A percentile compares a stretch with the other conserved stretches of the same genome.
Conservation (phyloP, 2,113 vertebrate genomes). For the Thalassoma bifasciatum region DNA sequence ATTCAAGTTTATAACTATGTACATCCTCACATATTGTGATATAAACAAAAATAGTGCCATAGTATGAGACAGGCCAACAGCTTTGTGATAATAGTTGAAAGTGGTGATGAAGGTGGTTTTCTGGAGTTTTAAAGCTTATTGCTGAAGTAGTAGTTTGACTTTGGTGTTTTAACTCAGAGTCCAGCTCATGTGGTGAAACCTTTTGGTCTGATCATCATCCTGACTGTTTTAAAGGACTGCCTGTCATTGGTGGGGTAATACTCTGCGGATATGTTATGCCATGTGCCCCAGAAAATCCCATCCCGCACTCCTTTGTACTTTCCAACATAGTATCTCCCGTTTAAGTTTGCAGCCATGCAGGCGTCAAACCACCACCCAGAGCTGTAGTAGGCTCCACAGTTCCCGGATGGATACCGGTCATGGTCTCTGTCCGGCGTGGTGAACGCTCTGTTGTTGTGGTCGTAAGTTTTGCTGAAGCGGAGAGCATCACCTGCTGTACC, state of each 20-base stretch:
- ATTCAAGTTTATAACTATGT: conserved; percentile 40
- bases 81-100: conserved; percentile 31
- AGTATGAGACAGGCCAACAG: conserved; percentile 49
- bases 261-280: conserved; percentile 85
- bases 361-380: conserved; percentile 99
- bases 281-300: conserved; percentile 98
- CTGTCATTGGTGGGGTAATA: conserved; percentile 85
- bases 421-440: conserved; percentile 94
- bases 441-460: conserved; percentile 92
- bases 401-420: conserved; percentile 91
- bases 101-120: conserved; percentile 9
- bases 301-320: conserved; percentile 92
- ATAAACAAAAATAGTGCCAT: conserved; percentile 26
- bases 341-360: conserved; percentile 95
- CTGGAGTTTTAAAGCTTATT: conserved; percentile 2
- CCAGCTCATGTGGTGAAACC: conserved; percentile 78
- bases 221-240: conserved; percentile 88
- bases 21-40: conserved; percentile 44
- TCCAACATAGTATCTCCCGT: conserved; percentile 92
- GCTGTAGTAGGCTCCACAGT: conserved; percentile 93
- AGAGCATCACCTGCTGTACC: conserved; percentile 85
- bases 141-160: conserved; percentile 3
- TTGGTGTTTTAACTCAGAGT: neutral
- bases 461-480: conserved; percentile 85
- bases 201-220: conserved; percentile 95